These are phyloP conservation scores for Chrysoperla carnea DNA, from an alignment of 1,140 invertebrate genomes.

Conservation along the genomic window DNA sequence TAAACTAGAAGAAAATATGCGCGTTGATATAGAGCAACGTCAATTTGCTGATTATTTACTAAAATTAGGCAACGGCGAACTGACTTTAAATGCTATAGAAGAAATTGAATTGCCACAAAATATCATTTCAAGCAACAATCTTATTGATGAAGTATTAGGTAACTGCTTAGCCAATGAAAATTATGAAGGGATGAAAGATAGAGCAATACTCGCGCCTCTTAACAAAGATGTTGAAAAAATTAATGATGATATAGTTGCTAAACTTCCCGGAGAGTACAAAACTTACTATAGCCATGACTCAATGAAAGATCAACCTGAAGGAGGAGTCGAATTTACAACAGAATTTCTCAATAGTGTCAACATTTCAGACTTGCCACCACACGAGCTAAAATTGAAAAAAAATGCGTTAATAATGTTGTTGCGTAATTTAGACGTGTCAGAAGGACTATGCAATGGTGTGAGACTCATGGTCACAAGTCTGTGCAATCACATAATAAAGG, in stretches of 20 bases:
- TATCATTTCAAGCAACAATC: too few species aligned
- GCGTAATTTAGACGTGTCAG: constrained; percentile 7
- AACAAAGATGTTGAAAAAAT: constrained; percentile 9
- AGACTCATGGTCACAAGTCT: constrained; percentile 7
- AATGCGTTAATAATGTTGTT: constrained; percentile 10
- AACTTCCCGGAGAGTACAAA: constrained; percentile 5
- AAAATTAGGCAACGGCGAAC: too few species aligned
- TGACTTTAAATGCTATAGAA: too few species aligned
- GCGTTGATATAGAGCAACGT: too few species aligned
- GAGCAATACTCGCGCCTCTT: constrained; percentile 8
- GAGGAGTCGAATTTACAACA: constrained; percentile 5
- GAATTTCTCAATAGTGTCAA: constrained; percentile 10
- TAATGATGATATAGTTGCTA: constrained; percentile 8
- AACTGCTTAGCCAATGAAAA: not conserved
- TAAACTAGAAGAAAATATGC: too few species aligned
- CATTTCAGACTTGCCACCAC: constrained; percentile 7
- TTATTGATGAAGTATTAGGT: too few species aligned
- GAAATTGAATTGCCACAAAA: too few species aligned
- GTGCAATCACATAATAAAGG: constrained; percentile 8
- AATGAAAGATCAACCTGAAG: not conserved
- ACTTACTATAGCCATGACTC: constrained; percentile 5
- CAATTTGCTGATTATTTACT: too few species aligned
- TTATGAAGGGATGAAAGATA: constrained; percentile 6
- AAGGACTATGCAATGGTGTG: constrained; percentile 10
- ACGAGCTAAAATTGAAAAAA: constrained; percentile 10